Conservation (phyloP, 2,113 vertebrate genomes). For the Corythornis cristatus region DNA sequence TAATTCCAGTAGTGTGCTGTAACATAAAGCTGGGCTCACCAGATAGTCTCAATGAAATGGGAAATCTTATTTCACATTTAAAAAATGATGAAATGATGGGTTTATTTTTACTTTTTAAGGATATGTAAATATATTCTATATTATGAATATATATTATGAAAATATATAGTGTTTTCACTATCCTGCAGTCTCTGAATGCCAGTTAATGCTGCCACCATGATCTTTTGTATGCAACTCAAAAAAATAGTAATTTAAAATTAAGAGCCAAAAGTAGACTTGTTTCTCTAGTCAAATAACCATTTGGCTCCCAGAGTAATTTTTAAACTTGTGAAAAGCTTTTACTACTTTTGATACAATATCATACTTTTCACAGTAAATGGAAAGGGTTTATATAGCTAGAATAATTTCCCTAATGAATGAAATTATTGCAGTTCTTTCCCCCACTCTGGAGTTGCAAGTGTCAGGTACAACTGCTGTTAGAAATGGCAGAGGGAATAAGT, state of each 20-base stretch:
- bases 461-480: not conserved
- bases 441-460: not conserved
- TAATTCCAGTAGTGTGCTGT: not conserved
- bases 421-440: not conserved
- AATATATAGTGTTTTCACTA: not conserved
- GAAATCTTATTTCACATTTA: not conserved
- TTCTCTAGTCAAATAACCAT: not conserved
- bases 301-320: not conserved
- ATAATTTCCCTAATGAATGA: not conserved
- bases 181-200: not conserved
- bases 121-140: slow-evolving; percentile 13
- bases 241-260: not conserved
- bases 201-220: not conserved
- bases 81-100: not conserved
- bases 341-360: not conserved
- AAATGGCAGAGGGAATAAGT: not conserved
- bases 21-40: not conserved
- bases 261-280: not conserved
- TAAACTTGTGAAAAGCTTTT: not conserved
- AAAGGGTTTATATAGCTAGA: not conserved
- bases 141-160: too few relatives aligned
- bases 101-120: slow-evolving; percentile 20
- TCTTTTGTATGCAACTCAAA: not conserved
- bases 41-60: not conserved
- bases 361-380: not conserved